Evolutionary conservation across 2,797 vertebrate genomes (phyloP).

Genomic region (Propithecus perrieri): DNA sequence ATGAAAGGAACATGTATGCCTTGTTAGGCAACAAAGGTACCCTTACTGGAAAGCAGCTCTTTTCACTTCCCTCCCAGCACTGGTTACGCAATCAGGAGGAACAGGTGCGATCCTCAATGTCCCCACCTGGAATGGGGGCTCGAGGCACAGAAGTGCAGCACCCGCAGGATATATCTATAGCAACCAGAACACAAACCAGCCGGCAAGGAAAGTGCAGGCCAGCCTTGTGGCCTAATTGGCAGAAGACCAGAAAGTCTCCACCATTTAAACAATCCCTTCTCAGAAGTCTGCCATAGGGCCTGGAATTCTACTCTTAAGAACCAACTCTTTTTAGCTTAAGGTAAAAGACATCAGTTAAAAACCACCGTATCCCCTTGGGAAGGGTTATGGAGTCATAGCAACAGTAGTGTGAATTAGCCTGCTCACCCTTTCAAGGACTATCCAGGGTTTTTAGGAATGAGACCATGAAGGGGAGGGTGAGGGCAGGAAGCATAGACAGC

Average conservation of each 20-base stretch:
- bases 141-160: background rate
- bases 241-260: background rate
- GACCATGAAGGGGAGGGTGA: background rate
- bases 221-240: background rate
- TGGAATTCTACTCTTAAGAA: background rate
- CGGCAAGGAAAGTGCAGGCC: background rate
- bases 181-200: background rate
- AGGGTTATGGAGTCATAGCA: background rate
- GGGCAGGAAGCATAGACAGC: fast-evolving
- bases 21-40: background rate
- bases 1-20: background rate
- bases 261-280: background rate
- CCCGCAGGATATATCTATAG: background rate
- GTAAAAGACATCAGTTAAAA: background rate
- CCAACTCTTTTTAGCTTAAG: background rate
- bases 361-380: background rate
- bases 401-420: background rate
- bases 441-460: background rate
- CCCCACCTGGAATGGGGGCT: background rate
- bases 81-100: background rate
- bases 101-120: background rate
- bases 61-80: background rate
- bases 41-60: background rate
- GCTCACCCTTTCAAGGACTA: background rate
- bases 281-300: background rate